Conservation (phyloP, 37 sponge, comb jelly and placozoan genomes). For the Agelas oroides region DNA sequence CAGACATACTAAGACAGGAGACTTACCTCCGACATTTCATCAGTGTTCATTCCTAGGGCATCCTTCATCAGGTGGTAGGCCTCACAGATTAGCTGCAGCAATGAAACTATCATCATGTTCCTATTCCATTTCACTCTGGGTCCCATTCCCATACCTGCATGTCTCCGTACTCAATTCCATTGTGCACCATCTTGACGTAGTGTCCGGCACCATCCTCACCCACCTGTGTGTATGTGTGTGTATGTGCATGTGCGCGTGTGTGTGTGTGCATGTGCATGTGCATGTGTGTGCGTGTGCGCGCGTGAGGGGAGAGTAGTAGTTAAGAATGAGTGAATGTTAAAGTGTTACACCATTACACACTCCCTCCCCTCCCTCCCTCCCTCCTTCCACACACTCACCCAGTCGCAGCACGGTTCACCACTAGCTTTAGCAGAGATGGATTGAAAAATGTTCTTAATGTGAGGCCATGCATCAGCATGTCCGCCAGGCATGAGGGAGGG, state of each 20-base stretch:
- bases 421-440: constrained; percentile 88
- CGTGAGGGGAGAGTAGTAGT: neutral
- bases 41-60: constrained; percentile 80
- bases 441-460: constrained; percentile 57
- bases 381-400: constrained; percentile 34
- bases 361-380: neutral
- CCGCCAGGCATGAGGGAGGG: constrained; percentile 99
- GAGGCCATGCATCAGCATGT: constrained; percentile 80
- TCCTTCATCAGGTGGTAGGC: constrained; percentile 96
- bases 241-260: neutral
- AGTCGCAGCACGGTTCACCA: constrained; percentile 94
- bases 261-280: constrained; percentile 41
- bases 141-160: constrained; percentile 78
- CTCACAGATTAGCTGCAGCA: constrained; percentile 91
- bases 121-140: neutral
- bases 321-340: neutral
- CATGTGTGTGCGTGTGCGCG: neutral
- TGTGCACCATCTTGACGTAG: constrained; percentile 99
- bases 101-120: neutral
- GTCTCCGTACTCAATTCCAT: constrained; percentile 99
- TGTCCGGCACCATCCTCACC: constrained; percentile 96
- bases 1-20: no score
- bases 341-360: neutral
- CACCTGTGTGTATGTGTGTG: constrained; percentile 41
- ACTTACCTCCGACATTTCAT: constrained; percentile 91